A percentile compares a stretch with the other conserved stretches of the same genome.
phyloP scores from a whole-genome alignment of 2,113 vertebrate species.

The Psilopsiagon aymara region DNA sequence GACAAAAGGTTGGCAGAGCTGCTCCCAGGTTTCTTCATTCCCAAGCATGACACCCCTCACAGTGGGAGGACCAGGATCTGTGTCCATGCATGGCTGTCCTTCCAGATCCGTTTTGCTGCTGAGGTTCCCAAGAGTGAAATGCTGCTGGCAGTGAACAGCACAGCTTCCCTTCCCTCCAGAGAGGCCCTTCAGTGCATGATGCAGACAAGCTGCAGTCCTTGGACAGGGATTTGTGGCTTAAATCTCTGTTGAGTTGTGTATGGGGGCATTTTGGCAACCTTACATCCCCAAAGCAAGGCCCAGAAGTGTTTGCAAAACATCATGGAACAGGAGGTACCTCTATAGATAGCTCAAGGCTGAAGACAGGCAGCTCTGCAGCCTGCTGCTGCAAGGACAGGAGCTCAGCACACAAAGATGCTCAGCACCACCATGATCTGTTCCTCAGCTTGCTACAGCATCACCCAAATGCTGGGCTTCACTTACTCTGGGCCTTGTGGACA shows the following conservation, averaged over 20 bases:
- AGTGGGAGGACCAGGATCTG: background rate
- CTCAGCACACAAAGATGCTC: background rate
- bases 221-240: background rate
- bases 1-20: background rate
- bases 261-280: background rate
- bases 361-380: background rate
- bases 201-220: background rate
- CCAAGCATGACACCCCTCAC: background rate
- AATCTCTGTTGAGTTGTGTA: fast-evolving
- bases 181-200: background rate
- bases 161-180: background rate
- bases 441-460: background rate
- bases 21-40: background rate
- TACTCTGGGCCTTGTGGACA: fast-evolving
- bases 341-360: fast-evolving
- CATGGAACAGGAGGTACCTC: fast-evolving
- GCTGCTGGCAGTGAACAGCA: background rate
- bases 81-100: background rate
- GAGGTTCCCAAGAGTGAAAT: background rate
- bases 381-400: background rate
- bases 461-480: fast-evolving
- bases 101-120: background rate
- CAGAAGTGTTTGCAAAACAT: background rate
- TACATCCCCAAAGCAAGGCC: background rate
- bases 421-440: background rate